Evolutionary conservation across 2,113 vertebrate species (phyloP).

Genomic region (Hemiprocne comata): DNA sequence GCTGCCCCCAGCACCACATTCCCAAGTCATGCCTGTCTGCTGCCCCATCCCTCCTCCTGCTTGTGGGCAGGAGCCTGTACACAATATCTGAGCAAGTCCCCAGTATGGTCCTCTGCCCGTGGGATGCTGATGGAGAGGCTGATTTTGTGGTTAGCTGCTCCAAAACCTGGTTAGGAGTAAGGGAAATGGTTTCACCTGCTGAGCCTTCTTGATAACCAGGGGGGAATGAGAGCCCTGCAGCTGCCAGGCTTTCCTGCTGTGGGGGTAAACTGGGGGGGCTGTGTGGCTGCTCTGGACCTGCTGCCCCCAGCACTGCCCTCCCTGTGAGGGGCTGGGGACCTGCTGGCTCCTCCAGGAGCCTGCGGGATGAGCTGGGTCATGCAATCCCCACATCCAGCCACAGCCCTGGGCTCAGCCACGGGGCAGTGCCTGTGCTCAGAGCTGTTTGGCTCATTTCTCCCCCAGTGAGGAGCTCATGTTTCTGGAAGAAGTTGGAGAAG

Average conservation of each 20-base stretch:
- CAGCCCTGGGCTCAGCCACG: rapidly evolving
- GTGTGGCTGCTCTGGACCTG: neutral
- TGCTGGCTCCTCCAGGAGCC: neutral
- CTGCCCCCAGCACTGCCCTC: neutral
- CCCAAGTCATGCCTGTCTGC: neutral
- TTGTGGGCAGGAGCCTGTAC: neutral
- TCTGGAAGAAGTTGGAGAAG: neutral
- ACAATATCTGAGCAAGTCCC: rapidly evolving
- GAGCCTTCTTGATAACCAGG: neutral
- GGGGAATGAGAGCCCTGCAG: neutral
- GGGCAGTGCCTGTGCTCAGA: neutral
- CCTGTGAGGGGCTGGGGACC: neutral
- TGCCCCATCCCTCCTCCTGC: neutral
- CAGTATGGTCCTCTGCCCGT: neutral
- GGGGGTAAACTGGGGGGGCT: neutral
- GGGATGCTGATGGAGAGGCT: neutral
- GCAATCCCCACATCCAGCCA: neutral
- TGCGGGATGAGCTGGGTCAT: neutral
- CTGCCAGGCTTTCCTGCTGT: neutral
- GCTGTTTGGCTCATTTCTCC: neutral
- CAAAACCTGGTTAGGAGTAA: neutral
- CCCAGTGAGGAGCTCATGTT: neutral
- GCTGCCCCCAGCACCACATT: neutral
- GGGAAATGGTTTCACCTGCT: neutral
- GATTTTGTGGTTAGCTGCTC: neutral